phyloP scores from a whole-genome alignment of 1,140 invertebrate species.

The Campodea augens region DNA sequence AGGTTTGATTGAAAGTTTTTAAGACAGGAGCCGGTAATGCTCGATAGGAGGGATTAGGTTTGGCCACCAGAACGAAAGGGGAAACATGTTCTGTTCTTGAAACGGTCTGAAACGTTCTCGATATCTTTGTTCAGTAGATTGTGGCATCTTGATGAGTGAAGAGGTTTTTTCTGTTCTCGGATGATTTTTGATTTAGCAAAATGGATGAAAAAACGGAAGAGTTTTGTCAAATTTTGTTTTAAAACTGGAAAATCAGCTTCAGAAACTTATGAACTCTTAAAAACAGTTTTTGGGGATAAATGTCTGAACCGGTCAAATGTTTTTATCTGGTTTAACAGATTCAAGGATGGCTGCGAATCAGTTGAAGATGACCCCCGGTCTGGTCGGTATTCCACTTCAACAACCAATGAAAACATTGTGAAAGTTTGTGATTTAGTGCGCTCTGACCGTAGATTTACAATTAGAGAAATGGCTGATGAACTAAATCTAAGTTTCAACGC shows the following conservation, averaged over 20 bases:
- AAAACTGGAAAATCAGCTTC: background rate
- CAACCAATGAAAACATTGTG: conserved; percentile 6
- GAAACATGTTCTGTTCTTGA: too few species aligned
- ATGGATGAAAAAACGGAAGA: too few species aligned
- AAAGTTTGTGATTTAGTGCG: conserved; percentile 5
- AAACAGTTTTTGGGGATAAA: conserved; percentile 5
- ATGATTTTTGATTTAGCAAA: too few species aligned
- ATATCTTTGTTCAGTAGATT: too few species aligned
- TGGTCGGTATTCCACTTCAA: conserved; percentile 1
- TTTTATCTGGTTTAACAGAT: conserved; percentile 8
- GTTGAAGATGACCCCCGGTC: conserved; percentile 7
- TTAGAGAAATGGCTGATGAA: conserved; percentile 1
- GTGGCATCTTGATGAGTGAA: too few species aligned
- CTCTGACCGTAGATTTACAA: conserved; percentile 5
- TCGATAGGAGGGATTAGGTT: too few species aligned
- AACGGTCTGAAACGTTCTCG: too few species aligned
- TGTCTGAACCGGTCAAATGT: background rate
- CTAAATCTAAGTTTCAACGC: conserved; percentile 2
- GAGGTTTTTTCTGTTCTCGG: too few species aligned
- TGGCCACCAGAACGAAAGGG: too few species aligned
- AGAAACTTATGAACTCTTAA: conserved; percentile 2
- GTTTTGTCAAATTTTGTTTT: conserved; percentile 1
- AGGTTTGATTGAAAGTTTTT: too few species aligned
- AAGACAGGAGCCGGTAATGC: too few species aligned
- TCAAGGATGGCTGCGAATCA: conserved; percentile 7